Evolutionary conservation across 2,113 vertebrate species (phyloP).

Genomic region (Arizona elegans): DNA sequence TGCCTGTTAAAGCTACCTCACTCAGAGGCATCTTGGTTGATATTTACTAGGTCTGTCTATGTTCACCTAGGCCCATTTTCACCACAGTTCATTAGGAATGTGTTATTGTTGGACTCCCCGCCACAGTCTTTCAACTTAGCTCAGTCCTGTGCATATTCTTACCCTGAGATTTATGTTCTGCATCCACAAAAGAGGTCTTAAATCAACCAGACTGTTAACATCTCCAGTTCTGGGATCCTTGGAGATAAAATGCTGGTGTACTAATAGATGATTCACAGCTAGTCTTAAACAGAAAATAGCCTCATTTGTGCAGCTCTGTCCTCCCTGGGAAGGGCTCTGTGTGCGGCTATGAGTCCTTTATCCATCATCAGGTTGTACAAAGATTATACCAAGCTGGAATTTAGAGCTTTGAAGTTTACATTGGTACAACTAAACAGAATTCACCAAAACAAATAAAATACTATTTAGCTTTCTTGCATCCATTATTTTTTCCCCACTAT

Average conservation of each 20-base stretch:
- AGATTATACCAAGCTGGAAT: fast-evolving
- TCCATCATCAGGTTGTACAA: neutral
- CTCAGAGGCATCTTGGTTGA: slow-evolving; percentile 35
- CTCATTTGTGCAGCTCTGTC: slow-evolving; percentile 22
- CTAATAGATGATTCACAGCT: slow-evolving; percentile 51
- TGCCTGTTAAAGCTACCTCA: slow-evolving; percentile 35
- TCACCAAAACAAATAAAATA: slow-evolving; percentile 18
- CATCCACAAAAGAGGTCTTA: slow-evolving; percentile 55
- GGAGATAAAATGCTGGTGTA: slow-evolving; percentile 52
- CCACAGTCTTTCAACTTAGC: slow-evolving; percentile 42
- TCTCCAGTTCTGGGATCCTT: slow-evolving; percentile 43
- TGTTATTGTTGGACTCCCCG: slow-evolving; percentile 35
- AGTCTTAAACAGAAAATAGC: slow-evolving; percentile 34
- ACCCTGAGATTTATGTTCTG: slow-evolving; percentile 55
- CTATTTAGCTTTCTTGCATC: slow-evolving; percentile 41
- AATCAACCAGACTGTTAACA: slow-evolving; percentile 61
- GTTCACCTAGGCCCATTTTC: slow-evolving; percentile 33
- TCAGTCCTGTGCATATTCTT: slow-evolving; percentile 56
- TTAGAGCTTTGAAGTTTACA: neutral
- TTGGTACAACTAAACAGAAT: neutral
- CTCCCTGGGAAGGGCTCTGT: neutral
- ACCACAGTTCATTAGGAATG: slow-evolving; percentile 55
- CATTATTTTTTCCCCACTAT: neutral
- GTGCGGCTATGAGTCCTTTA: slow-evolving; percentile 1
- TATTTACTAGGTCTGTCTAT: slow-evolving; percentile 9